phyloP scores from a whole-genome alignment of 2,888 invertebrate species.

The Syritta pipiens region DNA sequence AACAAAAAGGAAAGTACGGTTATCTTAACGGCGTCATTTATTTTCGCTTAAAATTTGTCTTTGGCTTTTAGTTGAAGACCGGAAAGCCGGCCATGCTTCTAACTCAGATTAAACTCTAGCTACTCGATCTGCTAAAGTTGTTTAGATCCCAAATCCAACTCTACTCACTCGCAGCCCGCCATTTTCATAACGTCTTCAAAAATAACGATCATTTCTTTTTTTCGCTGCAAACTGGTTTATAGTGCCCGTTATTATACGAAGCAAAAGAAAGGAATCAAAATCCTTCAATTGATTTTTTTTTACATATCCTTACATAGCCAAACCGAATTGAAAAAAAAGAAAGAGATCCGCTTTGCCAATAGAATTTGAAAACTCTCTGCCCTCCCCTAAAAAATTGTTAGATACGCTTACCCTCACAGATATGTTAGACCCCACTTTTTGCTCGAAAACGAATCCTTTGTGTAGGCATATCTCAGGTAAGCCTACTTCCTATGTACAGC shows the following conservation, averaged over 20 bases:
- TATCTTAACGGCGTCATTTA: too few species aligned
- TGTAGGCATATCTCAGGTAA: slow-evolving; percentile 28
- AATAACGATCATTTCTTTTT: neutral
- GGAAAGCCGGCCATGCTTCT: too few species aligned
- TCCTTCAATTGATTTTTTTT: neutral
- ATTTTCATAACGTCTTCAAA: too few species aligned
- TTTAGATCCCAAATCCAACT: too few species aligned
- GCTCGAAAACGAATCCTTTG: too few species aligned
- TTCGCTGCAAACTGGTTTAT: slow-evolving; percentile 6
- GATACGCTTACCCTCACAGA: slow-evolving; percentile 50
- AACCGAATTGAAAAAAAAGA: neutral
- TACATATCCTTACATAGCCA: neutral
- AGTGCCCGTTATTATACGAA: slow-evolving; percentile 8
- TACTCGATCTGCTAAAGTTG: too few species aligned
- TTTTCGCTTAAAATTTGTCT: too few species aligned
- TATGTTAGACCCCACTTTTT: neutral
- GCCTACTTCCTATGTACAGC: neutral
- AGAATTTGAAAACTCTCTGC: slow-evolving; percentile 13
- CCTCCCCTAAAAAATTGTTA: neutral
- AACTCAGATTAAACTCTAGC: too few species aligned
- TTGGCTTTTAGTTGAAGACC: too few species aligned
- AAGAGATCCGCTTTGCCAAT: slow-evolving; percentile 33
- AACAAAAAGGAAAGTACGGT: too few species aligned
- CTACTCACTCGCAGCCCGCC: too few species aligned
- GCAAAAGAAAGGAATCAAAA: neutral